Percentiles rank a stretch among this genome's conserved stretches.
Evolutionary conservation across 2,888 invertebrate genomes (phyloP).

Genomic region (Tridacna gigas): DNA sequence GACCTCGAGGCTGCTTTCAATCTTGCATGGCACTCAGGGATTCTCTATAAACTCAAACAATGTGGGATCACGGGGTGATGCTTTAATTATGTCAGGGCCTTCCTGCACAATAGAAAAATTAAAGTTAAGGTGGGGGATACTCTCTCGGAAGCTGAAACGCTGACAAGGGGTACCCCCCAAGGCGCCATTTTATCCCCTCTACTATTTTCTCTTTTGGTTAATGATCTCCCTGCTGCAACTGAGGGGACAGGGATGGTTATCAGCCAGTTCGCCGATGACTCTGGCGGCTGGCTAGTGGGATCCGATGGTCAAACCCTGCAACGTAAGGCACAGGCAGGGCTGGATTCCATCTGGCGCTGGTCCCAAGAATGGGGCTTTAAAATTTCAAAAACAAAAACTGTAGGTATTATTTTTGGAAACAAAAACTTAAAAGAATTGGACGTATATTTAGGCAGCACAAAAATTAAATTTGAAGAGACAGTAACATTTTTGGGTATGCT

Average conservation of each 20-base stretch:
- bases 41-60: slow-evolving; percentile 32
- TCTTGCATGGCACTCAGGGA: slow-evolving; percentile 30
- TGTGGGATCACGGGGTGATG: slow-evolving; percentile 37
- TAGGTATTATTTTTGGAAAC: slow-evolving; percentile 20
- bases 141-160: not conserved
- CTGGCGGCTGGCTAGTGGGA: slow-evolving; percentile 35
- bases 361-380: slow-evolving; percentile 37
- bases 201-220: slow-evolving; percentile 32
- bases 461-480: slow-evolving; percentile 12
- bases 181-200: slow-evolving; percentile 27
- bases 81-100: slow-evolving; percentile 35
- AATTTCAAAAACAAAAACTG: slow-evolving; percentile 27
- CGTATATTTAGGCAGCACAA: slow-evolving; percentile 18
- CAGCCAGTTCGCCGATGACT: slow-evolving; percentile 41
- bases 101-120: slow-evolving; percentile 30
- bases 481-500: slow-evolving; percentile 22
- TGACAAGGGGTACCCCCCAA: slow-evolving; percentile 12
- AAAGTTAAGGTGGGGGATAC: slow-evolving; percentile 18
- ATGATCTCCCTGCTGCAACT: slow-evolving; percentile 28
- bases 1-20: slow-evolving; percentile 22
- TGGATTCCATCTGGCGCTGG: slow-evolving; percentile 34
- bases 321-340: slow-evolving; percentile 25
- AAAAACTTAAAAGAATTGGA: not conserved
- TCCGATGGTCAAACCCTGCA: slow-evolving; percentile 12
- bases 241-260: slow-evolving; percentile 25